Evolutionary conservation across 1,140 invertebrate genomes (phyloP).

Genomic region (Ceratosolen fusciceps): DNA sequence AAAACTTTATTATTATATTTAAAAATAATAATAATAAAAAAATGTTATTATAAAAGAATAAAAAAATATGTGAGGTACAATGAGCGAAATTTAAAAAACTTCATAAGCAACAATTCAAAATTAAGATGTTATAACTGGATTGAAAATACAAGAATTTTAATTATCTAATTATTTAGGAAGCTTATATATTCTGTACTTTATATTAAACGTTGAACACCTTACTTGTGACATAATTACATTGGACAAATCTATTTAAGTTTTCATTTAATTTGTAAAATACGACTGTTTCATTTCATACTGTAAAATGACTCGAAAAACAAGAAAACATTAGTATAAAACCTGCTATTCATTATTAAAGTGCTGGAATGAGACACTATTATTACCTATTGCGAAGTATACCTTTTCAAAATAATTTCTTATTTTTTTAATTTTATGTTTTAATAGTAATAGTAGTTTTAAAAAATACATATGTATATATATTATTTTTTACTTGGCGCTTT

Average conservation of each 20-base stretch:
- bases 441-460: too few species aligned
- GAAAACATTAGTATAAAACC: not conserved
- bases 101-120: conserved; percentile 16
- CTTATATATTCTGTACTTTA: not conserved
- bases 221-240: not conserved
- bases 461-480: not conserved
- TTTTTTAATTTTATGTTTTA: too few species aligned
- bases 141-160: conserved; percentile 16
- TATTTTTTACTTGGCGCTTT: conserved; percentile 6
- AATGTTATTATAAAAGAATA: not conserved
- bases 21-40: conserved; percentile 18
- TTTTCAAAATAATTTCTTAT: not conserved
- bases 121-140: conserved; percentile 9
- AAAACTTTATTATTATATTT: conserved; percentile 45
- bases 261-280: not conserved
- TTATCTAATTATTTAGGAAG: not conserved
- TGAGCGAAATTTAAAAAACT: conserved; percentile 38
- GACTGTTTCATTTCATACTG: conserved; percentile 26
- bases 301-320: conserved; percentile 33
- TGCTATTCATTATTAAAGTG: not conserved
- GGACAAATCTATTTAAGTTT: not conserved
- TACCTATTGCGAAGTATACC: not conserved
- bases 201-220: not conserved
- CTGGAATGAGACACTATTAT: not conserved
- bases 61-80: conserved; percentile 17